These are phyloP conservation scores for Stenichneumon culpator DNA, from an alignment of 2,888 invertebrate species.

Conservation along the genomic window DNA sequence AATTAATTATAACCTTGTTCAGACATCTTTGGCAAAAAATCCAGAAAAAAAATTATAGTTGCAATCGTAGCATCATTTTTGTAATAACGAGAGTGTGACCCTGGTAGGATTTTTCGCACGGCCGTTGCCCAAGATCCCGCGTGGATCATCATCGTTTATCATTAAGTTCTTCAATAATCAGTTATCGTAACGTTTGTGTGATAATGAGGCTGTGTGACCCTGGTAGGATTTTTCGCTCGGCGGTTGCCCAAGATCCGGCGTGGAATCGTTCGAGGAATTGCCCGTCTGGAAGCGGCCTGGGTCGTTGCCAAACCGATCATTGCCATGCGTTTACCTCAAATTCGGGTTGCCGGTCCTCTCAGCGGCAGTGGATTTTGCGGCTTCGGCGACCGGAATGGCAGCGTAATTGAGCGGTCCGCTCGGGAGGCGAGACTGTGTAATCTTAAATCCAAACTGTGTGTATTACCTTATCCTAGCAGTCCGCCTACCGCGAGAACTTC, in stretches of 20 bases:
- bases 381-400: too few relatives aligned
- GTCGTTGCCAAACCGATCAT: constrained; percentile 41
- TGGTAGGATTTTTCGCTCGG: constrained; percentile 47
- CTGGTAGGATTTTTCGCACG: constrained; percentile 42
- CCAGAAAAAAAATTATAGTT: neutral
- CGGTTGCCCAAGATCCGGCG: constrained; percentile 21
- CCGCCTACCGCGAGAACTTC: constrained; percentile 36
- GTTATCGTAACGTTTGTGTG: neutral
- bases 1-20: neutral
- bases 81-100: constrained; percentile 10
- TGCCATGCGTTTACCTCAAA: neutral
- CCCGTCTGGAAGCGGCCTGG: constrained; percentile 12
- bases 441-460: constrained; percentile 11
- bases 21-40: neutral
- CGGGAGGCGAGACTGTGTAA: constrained; percentile 5
- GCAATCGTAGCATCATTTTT: neutral
- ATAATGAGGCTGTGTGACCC: constrained; percentile 15
- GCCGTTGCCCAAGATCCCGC: constrained; percentile 18
- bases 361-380: neutral
- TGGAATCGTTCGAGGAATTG: constrained; percentile 54
- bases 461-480: neutral
- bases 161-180: too few relatives aligned
- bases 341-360: neutral
- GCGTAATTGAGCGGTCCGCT: neutral
- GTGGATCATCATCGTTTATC: neutral